phyloP scores from a whole-genome alignment of 2,113 vertebrate genomes.

The Melanerpes aurifrons region DNA sequence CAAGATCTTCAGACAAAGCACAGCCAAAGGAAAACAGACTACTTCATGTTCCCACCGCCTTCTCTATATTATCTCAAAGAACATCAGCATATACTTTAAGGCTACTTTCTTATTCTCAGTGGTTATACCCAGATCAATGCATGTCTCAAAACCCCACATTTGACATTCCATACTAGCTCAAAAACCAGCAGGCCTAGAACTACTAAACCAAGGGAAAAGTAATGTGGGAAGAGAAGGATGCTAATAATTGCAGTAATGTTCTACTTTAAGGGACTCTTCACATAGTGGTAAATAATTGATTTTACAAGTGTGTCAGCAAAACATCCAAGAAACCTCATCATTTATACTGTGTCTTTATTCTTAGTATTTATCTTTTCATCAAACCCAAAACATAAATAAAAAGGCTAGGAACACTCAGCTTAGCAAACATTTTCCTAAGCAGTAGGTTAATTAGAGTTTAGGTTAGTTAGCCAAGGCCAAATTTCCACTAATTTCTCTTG shows the following conservation, averaged over 20 bases:
- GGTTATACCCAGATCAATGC: background rate
- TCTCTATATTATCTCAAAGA: background rate
- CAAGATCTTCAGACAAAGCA: background rate
- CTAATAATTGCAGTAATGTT: background rate
- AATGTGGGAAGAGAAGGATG: background rate
- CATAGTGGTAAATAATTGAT: background rate
- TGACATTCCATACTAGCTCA: background rate
- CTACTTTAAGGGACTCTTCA: background rate
- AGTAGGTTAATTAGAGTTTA: background rate
- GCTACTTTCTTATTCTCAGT: background rate
- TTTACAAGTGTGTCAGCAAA: background rate
- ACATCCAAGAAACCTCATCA: background rate
- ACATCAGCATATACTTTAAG: background rate
- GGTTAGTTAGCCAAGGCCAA: background rate
- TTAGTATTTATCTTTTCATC: background rate
- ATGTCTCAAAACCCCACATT: fast-evolving
- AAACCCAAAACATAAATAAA: background rate
- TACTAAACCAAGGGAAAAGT: background rate
- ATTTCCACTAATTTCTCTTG: background rate
- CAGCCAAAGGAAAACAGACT: background rate
- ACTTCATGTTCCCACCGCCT: background rate
- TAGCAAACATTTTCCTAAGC: background rate
- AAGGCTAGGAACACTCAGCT: background rate
- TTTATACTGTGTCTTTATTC: background rate
- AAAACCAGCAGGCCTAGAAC: background rate